Evolutionary conservation across 2,797 vertebrate species (phyloP).

Genomic region (Poecilia wingei): DNA sequence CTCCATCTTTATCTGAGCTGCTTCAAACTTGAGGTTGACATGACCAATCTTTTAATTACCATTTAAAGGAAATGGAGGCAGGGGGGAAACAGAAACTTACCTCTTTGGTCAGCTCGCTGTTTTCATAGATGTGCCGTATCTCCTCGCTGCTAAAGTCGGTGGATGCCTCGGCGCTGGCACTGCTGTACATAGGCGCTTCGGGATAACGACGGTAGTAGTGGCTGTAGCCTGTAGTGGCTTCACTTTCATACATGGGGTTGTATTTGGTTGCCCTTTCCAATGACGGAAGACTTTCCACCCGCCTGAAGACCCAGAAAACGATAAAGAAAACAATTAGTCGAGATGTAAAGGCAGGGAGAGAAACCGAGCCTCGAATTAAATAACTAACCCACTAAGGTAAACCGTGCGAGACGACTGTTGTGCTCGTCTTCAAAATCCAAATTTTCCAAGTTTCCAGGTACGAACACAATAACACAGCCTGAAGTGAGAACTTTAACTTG

Average conservation of each 20-base stretch:
- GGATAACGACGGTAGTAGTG: constrained; percentile 88
- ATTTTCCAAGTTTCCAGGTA: background rate
- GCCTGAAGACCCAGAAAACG: constrained; percentile 65
- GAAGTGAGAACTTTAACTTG: background rate
- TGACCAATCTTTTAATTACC: background rate
- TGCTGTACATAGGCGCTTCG: constrained; percentile 84
- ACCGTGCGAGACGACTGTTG: background rate
- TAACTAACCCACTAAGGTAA: constrained; percentile 9
- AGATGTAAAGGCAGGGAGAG: background rate
- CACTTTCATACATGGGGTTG: constrained; percentile 92
- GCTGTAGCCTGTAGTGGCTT: constrained; percentile 84
- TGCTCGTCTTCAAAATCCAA: background rate
- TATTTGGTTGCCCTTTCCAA: constrained; percentile 91
- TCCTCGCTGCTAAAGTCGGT: constrained; percentile 95
- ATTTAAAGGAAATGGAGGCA: background rate
- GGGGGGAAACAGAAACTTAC: constrained; percentile 61
- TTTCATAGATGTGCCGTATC: constrained; percentile 93
- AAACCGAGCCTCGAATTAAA: background rate
- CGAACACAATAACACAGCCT: background rate
- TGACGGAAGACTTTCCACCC: constrained; percentile 86
- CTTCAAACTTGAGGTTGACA: background rate
- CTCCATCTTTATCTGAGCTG: background rate
- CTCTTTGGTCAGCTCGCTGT: constrained; percentile 92
- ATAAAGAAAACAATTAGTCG: background rate
- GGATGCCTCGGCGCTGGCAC: constrained; percentile 86